Conservation (phyloP, 2,113 vertebrate genomes). For the Bettongia penicillata region DNA sequence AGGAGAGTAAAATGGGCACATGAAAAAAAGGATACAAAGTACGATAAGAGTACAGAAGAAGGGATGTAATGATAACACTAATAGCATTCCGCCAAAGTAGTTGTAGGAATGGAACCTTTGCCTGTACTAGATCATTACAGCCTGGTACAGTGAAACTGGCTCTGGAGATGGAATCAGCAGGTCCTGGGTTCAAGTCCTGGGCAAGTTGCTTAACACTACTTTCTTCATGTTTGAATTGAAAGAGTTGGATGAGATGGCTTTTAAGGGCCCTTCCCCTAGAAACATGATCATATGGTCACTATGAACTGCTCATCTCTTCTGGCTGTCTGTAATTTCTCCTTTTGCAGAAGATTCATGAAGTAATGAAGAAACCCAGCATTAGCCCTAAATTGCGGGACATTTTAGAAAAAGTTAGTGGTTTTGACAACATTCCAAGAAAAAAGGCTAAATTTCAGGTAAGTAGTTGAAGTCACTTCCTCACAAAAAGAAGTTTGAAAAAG, state of each 20-base stretch:
- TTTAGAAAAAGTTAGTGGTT: conserved; percentile 89
- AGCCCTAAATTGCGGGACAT: conserved; percentile 88
- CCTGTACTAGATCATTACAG: no score
- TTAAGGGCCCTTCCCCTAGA: neutral
- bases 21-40: neutral
- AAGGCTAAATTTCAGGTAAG: conserved; percentile 95
- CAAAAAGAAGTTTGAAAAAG: neutral
- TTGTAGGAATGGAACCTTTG: neutral
- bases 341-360: conserved; percentile 90
- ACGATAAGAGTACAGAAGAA: neutral
- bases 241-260: neutral
- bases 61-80: no score
- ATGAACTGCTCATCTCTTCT: neutral
- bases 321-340: conserved; percentile 36
- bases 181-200: neutral
- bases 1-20: neutral
- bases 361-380: conserved; percentile 90
- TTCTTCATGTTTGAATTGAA: neutral
- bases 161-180: neutral
- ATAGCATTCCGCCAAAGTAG: neutral
- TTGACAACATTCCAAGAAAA: conserved; percentile 96
- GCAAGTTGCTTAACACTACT: neutral
- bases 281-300: neutral
- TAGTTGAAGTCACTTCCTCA: neutral
- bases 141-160: neutral